These are phyloP conservation scores for Luffia ferchaultella DNA, from an alignment of 2,888 invertebrate genomes.

Conservation along the genomic window DNA sequence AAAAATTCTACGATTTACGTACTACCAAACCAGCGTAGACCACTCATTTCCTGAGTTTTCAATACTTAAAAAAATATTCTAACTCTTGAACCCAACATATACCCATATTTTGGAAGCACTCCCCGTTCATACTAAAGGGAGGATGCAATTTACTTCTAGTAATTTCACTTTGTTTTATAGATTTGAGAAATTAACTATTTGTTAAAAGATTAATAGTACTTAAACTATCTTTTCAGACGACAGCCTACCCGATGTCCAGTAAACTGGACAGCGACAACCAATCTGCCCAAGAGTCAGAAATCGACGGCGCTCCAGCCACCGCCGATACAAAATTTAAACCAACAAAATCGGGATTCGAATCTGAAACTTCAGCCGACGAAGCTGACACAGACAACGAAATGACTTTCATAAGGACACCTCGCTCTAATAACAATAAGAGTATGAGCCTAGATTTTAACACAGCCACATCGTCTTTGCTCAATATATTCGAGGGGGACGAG, in stretches of 20 bases:
- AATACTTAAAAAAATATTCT: no score
- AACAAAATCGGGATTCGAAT: conserved; percentile 47
- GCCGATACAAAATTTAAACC: conserved; percentile 14
- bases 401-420: conserved; percentile 63
- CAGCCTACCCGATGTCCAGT: conserved; percentile 64
- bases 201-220: no score
- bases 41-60: no score
- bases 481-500: conserved; percentile 67
- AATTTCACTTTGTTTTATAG: no score
- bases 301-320: conserved; percentile 23
- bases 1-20: no score
- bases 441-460: conserved; percentile 38
- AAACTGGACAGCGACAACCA: conserved; percentile 31
- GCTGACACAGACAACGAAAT: conserved; percentile 66
- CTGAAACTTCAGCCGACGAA: conserved; percentile 68
- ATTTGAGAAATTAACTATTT: no score
- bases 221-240: conserved; percentile 57
- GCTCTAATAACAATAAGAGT: conserved; percentile 34
- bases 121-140: no score
- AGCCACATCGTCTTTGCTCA: conserved; percentile 57
- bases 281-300: conserved; percentile 30
- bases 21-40: no score
- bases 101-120: no score
- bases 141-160: no score
- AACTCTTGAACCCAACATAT: no score